A percentile compares a stretch with the other conserved stretches of the same genome.
Evolutionary conservation across 1,140 invertebrate genomes (phyloP).

Genomic region (Diachasmimorpha longicaudata): DNA sequence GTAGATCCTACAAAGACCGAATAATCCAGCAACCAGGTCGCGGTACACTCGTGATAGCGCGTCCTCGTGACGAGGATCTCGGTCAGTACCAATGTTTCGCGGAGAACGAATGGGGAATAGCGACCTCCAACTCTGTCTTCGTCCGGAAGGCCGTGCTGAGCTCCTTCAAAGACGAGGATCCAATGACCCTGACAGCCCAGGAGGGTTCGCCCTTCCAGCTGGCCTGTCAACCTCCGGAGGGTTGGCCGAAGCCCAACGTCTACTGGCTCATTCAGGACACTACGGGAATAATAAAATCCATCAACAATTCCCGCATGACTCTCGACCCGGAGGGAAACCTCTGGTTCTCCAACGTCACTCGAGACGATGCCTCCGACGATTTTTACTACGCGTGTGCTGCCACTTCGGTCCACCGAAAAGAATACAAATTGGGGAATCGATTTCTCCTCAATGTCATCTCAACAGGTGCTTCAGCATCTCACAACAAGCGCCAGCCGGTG

Average conservation of each 20-base stretch:
- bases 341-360: slow-evolving; percentile 93
- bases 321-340: slow-evolving; percentile 92
- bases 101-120: slow-evolving; percentile 91
- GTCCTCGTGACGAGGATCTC: slow-evolving; percentile 88
- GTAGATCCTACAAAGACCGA: slow-evolving; percentile 86
- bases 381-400: slow-evolving; percentile 90
- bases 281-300: slow-evolving; percentile 80
- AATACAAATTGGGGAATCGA: slow-evolving; percentile 90
- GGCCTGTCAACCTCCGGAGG: slow-evolving; percentile 88
- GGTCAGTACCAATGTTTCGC: slow-evolving; percentile 98
- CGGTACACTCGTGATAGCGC: slow-evolving; percentile 89
- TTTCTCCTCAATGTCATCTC: slow-evolving; percentile 79
- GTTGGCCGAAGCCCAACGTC: slow-evolving; percentile 92
- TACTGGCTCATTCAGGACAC: slow-evolving; percentile 89
- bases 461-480: slow-evolving; percentile 74
- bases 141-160: slow-evolving; percentile 94
- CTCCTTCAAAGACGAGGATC: slow-evolving; percentile 83
- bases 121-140: slow-evolving; percentile 93
- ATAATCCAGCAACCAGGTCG: slow-evolving; percentile 91
- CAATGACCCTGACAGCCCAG: slow-evolving; percentile 69
- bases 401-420: slow-evolving; percentile 83
- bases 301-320: slow-evolving; percentile 92
- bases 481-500: slow-evolving; percentile 78
- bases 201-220: slow-evolving; percentile 90
- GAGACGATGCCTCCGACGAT: slow-evolving; percentile 79